phyloP scores from a whole-genome alignment of 2,888 invertebrate species.

The Eupeodes latifasciatus region DNA sequence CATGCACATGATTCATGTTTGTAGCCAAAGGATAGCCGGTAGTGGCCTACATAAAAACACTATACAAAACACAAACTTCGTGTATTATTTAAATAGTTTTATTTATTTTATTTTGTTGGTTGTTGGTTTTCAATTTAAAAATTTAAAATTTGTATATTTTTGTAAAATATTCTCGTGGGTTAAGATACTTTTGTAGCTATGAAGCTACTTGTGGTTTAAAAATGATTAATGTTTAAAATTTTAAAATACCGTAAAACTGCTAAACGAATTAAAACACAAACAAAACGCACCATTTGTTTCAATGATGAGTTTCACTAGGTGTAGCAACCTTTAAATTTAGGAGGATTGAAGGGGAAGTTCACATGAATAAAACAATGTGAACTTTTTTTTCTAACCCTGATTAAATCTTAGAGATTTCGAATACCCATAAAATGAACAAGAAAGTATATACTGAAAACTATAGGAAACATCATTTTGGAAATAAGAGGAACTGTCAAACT shows the following conservation, averaged over 20 bases:
- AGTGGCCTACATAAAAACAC: slow-evolving; percentile 68
- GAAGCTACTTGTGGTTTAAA: background rate
- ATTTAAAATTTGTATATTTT: slow-evolving; percentile 24
- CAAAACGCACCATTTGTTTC: slow-evolving; percentile 17
- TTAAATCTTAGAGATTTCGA: no score
- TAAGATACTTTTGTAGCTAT: background rate
- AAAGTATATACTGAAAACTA: no score
- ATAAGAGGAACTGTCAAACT: no score
- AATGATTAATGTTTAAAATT: slow-evolving; percentile 56
- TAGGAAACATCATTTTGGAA: no score
- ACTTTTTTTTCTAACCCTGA: no score
- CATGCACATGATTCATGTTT: slow-evolving; percentile 64
- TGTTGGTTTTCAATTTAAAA: slow-evolving; percentile 50
- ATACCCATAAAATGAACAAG: no score
- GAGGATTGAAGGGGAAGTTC: background rate
- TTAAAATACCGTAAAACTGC: slow-evolving; percentile 17
- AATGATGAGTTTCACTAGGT: background rate
- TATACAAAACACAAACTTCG: background rate
- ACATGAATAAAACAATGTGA: no score
- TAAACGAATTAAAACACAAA: slow-evolving; percentile 6
- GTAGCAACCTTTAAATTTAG: background rate
- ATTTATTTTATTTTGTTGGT: slow-evolving; percentile 16
- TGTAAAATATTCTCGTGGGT: background rate
- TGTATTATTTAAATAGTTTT: background rate
- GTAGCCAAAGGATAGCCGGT: slow-evolving; percentile 73